These are phyloP conservation scores for Chloroclystis v-ata DNA, from an alignment of 2,888 invertebrate genomes.

Conservation along the genomic window DNA sequence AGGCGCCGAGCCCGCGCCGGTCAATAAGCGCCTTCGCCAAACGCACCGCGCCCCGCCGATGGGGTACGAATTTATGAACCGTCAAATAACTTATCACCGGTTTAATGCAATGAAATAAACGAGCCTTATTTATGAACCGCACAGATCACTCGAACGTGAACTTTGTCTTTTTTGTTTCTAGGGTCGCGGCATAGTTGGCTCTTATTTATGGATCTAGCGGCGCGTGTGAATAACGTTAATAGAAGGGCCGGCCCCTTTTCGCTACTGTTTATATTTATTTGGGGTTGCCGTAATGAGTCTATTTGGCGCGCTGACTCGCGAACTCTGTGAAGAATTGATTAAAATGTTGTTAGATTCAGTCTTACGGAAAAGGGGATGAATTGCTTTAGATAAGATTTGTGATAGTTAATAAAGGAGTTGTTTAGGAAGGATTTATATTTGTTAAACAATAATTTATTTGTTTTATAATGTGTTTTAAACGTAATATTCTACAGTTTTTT, in stretches of 20 bases:
- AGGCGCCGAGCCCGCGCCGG: conserved; percentile 40
- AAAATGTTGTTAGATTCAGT: conserved; percentile 75
- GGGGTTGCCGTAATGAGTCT: conserved; percentile 75
- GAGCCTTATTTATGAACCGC: conserved; percentile 71
- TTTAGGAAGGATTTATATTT: not conserved
- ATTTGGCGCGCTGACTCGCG: conserved; percentile 75
- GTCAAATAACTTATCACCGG: conserved; percentile 76
- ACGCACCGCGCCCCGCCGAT: conserved; percentile 44
- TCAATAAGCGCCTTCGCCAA: conserved; percentile 39
- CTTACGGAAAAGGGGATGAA: conserved; percentile 66
- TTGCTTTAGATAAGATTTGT: conserved; percentile 56
- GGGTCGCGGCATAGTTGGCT: conserved; percentile 60
- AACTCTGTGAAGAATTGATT: conserved; percentile 77
- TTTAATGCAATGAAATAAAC: conserved; percentile 75
- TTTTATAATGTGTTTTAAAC: not conserved
- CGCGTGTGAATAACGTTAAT: conserved; percentile 77
- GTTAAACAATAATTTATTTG: not conserved
- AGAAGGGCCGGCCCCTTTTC: conserved; percentile 67
- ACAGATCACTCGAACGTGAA: conserved; percentile 65
- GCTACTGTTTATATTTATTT: conserved; percentile 78
- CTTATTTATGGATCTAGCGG: conserved; percentile 73
- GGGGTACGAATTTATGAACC: conserved; percentile 72
- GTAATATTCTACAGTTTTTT: too few relatives aligned
- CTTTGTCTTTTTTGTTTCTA: conserved; percentile 65
- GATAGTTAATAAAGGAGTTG: conserved; percentile 50